Evolutionary conservation across 2,888 invertebrate genomes (phyloP), one percentile per base, ranked within the genome.

Genomic region (Sussaba pulchella): DNA sequence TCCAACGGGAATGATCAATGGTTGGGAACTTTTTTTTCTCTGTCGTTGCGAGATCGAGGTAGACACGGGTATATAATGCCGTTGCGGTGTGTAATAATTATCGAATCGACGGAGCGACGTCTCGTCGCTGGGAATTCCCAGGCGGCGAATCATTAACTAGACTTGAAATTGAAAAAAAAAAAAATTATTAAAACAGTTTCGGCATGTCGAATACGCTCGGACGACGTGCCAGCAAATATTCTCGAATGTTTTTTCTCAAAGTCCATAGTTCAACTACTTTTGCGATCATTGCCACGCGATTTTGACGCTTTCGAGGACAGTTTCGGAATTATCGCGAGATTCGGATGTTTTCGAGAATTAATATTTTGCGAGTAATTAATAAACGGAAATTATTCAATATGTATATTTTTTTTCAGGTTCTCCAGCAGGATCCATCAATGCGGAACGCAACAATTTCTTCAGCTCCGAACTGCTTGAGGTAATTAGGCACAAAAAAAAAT

Each of bases 391-490:
- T 31, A 5, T 6, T 31, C 6, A 31, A 31, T 31, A 31, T 31
- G 4, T 47, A 59, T n/a, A 5, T 43, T 66, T 76, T 77, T 73
- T 83, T 77, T 52, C 71, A 85, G 84, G 5, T 6, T 39, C 78
- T 59, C 69, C 54, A 39, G 14, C 43, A 14, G 64, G 14, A 77
- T 19, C 70, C 36, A 26, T 74, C 31, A 57, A 72, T 47, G 80
- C 82, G 6, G 88, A 91, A 52, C 92, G 94, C 0, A 89, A 93
- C 36, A 94, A 94, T 89, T 94, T 92, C 86, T 94, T 95, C 87
- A 94, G 94, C 84, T 92, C 93, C 19, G 94, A 94, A 82, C 92
- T 95, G 12, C 90, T 94, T 0, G 92, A 93, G 81, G 93, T 93
- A 86, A 86, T 5, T 26, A 45, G 26, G 5, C 14, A 57, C 36